Evolutionary conservation across 2,113 vertebrate species (phyloP).

Genomic region (Tiliqua scincoides): DNA sequence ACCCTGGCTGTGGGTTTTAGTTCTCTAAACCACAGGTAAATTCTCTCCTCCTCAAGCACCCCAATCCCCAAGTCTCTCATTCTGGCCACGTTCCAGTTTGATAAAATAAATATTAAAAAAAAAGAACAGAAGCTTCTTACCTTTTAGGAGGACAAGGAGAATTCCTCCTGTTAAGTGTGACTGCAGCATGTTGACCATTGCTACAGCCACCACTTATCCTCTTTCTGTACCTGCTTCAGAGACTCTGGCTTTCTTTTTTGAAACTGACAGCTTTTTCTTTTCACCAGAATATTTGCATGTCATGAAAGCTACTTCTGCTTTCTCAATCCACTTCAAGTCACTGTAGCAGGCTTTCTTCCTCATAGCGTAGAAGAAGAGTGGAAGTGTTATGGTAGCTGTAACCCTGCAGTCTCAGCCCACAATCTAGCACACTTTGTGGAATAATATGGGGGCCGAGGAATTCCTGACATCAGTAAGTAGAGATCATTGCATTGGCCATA

Average conservation of each 20-base stretch:
- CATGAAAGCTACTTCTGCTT: slow-evolving; percentile 6
- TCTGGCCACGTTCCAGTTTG: too few relatives aligned
- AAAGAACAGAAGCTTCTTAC: neutral
- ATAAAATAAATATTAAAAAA: too few relatives aligned
- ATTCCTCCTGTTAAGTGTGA: neutral
- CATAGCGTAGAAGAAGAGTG: neutral
- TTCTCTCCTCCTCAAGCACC: neutral
- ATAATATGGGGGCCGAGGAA: neutral
- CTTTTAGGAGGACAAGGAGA: neutral
- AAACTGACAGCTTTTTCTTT: too few relatives aligned
- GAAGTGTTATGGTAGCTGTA: neutral
- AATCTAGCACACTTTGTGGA: neutral
- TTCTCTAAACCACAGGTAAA: neutral
- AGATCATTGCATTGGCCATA: too few relatives aligned
- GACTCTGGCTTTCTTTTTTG: neutral
- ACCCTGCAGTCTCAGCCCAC: neutral
- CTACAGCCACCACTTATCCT: neutral
- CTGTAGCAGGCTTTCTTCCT: neutral
- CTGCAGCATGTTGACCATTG: neutral
- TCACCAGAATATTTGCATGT: neutral
- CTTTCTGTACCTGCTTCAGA: neutral
- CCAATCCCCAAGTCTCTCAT: too few relatives aligned
- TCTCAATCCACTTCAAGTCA: neutral
- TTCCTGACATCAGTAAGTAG: too few relatives aligned
- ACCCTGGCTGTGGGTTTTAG: too few relatives aligned